Evolutionary conservation across 2,888 invertebrate genomes (phyloP).

Genomic region (Agelastica alni): DNA sequence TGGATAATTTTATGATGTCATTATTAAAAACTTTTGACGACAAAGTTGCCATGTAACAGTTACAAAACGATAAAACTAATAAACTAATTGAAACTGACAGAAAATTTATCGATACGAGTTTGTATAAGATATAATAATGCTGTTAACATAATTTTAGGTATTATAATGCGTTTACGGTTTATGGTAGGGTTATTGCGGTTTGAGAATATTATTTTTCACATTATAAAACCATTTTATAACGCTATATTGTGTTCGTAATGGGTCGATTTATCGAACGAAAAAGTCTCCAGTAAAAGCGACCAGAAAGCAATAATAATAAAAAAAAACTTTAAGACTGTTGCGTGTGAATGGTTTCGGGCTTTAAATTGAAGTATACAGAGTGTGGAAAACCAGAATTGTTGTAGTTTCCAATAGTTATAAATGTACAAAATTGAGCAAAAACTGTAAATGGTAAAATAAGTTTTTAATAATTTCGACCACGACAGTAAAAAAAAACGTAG

Average conservation of each 20-base stretch:
- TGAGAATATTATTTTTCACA: conserved; percentile 9
- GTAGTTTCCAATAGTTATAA: no score
- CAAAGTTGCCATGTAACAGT: not conserved
- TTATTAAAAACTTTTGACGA: not conserved
- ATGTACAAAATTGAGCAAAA: no score
- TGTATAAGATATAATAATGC: no score
- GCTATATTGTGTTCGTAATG: conserved; percentile 6
- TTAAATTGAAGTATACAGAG: conserved; percentile 1
- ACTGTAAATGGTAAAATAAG: no score
- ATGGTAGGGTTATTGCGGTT: conserved; percentile 9
- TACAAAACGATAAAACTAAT: not conserved
- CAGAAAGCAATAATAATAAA: no score
- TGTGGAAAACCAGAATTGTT: no score
- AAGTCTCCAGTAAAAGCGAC: not conserved
- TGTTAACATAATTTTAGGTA: not conserved
- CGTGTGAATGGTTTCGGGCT: conserved; percentile 12
- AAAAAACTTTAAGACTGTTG: conserved; percentile 4
- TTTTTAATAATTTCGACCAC: no score
- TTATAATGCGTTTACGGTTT: conserved; percentile 1
- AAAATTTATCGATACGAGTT: no score
- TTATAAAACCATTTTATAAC: conserved; percentile 5
- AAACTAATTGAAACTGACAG: no score
- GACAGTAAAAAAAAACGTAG: no score
- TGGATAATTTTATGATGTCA: no score
- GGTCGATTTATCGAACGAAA: conserved; percentile 7